Percentiles rank a stretch among this genome's conserved stretches.
These are phyloP conservation scores for Ectemnius cavifrons DNA, from an alignment of 2,888 invertebrate species.

Conservation along the genomic window DNA sequence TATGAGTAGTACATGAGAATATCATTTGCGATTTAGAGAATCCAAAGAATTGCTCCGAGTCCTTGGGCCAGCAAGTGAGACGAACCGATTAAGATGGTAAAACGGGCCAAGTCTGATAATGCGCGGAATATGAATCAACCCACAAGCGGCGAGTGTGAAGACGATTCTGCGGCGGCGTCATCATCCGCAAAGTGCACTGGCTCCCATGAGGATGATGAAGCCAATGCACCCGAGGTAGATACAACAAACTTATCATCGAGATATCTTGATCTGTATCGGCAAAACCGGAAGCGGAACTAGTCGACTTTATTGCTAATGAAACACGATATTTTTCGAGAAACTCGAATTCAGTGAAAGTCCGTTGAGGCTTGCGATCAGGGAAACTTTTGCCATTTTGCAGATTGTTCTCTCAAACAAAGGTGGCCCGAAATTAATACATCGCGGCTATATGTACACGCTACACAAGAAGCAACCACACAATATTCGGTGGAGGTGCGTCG, in stretches of 20 bases:
- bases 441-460: conserved; percentile 79
- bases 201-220: conserved; percentile 25
- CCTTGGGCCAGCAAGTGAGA: no score
- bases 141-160: no score
- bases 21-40: no score
- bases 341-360: no score
- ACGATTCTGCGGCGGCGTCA: conserved; percentile 29
- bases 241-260: neutral
- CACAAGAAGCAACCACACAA: conserved; percentile 77
- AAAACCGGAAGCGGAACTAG: no score
- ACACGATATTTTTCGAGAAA: no score
- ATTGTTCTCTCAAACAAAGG: conserved; percentile 78
- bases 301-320: neutral
- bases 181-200: neutral
- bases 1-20: no score
- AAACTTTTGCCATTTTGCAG: conserved; percentile 47
- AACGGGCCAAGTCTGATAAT: neutral
- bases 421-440: conserved; percentile 78
- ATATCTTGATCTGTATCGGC: no score
- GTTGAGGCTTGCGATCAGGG: no score
- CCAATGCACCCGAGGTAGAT: conserved; percentile 39
- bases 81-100: no score
- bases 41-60: no score
- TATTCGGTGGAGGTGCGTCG: conserved; percentile 79
- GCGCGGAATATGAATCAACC: neutral